These are phyloP conservation scores for Peromyscus nudipes DNA, from an alignment of 2,797 vertebrate genomes.

Conservation along the genomic window DNA sequence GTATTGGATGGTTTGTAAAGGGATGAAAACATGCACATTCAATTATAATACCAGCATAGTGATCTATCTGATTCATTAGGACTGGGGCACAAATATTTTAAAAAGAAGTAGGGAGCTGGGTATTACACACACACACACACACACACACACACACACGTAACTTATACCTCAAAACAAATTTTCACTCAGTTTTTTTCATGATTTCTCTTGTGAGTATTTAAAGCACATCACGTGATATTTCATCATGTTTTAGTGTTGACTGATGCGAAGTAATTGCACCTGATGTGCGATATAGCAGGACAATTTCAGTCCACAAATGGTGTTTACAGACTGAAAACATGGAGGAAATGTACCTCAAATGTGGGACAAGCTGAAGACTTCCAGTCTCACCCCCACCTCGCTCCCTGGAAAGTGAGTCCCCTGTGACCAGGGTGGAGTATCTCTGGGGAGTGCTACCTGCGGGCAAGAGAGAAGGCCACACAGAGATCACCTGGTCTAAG, in stretches of 20 bases:
- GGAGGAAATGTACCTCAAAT: background rate
- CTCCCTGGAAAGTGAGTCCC: background rate
- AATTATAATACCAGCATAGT: background rate
- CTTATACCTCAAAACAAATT: background rate
- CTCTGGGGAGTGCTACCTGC: background rate
- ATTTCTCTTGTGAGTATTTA: background rate
- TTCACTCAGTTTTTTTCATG: background rate
- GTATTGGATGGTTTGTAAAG: background rate
- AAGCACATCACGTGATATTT: background rate
- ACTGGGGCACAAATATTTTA: background rate
- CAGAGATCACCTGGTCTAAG: background rate
- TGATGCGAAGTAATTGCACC: background rate
- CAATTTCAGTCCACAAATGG: background rate
- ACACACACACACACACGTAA: background rate
- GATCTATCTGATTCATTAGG: background rate
- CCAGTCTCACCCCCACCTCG: background rate
- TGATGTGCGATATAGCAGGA: background rate
- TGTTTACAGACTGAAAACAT: slow-evolving; percentile 23
- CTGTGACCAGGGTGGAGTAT: background rate
- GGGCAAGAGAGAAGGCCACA: background rate
- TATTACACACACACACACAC: background rate
- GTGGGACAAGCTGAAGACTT: background rate
- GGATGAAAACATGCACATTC: background rate
- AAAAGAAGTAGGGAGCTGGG: background rate
- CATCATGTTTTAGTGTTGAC: background rate